A percentile compares a stretch with the other conserved stretches of the same genome.
These are phyloP conservation scores for Gobio gobio DNA, from an alignment of 2,113 vertebrate species.

Conservation along the genomic window DNA sequence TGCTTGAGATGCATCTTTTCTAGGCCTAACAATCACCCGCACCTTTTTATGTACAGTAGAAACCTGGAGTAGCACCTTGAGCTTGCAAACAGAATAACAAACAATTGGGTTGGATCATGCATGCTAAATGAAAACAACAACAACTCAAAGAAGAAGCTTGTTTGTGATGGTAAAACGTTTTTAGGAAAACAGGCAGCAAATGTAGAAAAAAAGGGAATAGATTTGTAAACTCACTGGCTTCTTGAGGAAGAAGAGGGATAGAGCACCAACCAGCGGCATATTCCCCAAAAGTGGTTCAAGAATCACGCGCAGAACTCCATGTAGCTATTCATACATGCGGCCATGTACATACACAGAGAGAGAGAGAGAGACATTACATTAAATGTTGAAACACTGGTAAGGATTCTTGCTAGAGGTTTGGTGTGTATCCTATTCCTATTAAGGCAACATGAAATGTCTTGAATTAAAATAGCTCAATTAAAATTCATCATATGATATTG, in stretches of 20 bases:
- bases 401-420: neutral
- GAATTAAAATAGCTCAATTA: neutral
- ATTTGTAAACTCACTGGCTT: conserved; percentile 78
- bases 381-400: neutral
- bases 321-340: conserved; percentile 72
- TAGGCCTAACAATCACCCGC: neutral
- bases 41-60: neutral
- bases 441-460: neutral
- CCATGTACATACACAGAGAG: conserved; percentile 21
- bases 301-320: conserved; percentile 86
- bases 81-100: too few species aligned
- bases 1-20: neutral
- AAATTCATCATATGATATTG: neutral
- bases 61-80: too few species aligned
- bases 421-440: neutral
- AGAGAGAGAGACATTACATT: neutral
- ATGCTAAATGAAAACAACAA: neutral
- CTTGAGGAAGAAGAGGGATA: conserved; percentile 87
- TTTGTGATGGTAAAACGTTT: neutral
- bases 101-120: too few species aligned
- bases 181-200: neutral
- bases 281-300: conserved; percentile 87
- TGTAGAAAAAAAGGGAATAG: neutral
- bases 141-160: neutral
- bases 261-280: conserved; percentile 85